These are phyloP conservation scores for Procavia capensis DNA, from an alignment of 2,113 vertebrate species.

Conservation along the genomic window DNA sequence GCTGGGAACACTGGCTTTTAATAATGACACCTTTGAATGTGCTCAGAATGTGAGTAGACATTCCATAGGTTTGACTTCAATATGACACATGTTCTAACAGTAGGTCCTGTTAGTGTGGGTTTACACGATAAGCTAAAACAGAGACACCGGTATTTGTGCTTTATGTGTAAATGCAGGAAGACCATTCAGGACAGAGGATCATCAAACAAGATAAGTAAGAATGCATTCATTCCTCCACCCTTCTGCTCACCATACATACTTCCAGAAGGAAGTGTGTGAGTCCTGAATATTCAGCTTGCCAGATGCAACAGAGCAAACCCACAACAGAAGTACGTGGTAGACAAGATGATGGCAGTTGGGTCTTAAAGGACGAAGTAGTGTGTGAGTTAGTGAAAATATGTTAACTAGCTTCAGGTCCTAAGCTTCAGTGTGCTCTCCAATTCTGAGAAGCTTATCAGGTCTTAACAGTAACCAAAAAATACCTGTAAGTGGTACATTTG, in stretches of 20 bases:
- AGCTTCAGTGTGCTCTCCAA: not conserved
- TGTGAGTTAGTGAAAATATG: slow-evolving; percentile 41
- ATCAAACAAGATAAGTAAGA: slow-evolving; percentile 55
- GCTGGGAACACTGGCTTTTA: not conserved
- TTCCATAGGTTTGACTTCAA: not conserved
- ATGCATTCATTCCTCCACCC: not conserved
- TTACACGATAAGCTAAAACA: not conserved
- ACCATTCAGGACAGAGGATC: slow-evolving; percentile 60
- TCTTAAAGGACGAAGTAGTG: not conserved
- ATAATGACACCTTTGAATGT: not conserved
- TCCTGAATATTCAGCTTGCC: slow-evolving; percentile 23
- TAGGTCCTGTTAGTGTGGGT: not conserved
- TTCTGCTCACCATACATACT: slow-evolving; percentile 34
- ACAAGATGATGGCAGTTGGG: not conserved
- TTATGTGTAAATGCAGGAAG: slow-evolving; percentile 59
- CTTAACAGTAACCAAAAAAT: not conserved
- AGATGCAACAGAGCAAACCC: slow-evolving; percentile 8
- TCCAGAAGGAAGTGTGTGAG: not conserved
- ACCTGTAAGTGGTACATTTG: slow-evolving; percentile 41
- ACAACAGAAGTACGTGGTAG: not conserved
- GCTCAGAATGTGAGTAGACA: not conserved
- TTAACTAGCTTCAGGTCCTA: slow-evolving; percentile 20
- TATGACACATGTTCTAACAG: not conserved
- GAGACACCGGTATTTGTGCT: not conserved
- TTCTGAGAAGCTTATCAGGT: not conserved